Conservation (phyloP, 2,113 vertebrate genomes). For the Gymnarchus niloticus region DNA sequence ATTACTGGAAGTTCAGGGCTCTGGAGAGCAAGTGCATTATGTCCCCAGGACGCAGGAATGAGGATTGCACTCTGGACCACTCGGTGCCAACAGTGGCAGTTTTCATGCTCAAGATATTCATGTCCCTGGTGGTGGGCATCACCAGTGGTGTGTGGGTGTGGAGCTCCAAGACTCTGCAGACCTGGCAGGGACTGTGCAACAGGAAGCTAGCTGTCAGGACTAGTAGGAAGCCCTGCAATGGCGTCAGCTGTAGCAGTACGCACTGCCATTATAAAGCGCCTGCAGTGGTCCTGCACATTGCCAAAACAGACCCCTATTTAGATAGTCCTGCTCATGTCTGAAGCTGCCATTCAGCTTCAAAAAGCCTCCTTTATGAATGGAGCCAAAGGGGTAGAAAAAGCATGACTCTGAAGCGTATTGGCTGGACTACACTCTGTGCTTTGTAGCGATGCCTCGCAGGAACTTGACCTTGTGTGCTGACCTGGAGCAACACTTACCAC, state of each 20-base stretch:
- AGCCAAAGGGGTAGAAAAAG: neutral
- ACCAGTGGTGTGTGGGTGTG: slow-evolving; percentile 85
- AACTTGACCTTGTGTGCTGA: neutral
- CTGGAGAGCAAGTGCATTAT: slow-evolving; percentile 60
- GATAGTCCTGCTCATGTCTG: slow-evolving; percentile 76
- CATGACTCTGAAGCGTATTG: slow-evolving; percentile 6
- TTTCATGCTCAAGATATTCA: slow-evolving; percentile 85
- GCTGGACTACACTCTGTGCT: slow-evolving; percentile 18
- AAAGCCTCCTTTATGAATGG: neutral
- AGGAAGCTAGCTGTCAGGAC: slow-evolving; percentile 66
- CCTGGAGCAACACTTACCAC: neutral
- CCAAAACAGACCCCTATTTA: slow-evolving; percentile 71
- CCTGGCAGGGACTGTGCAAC: slow-evolving; percentile 78
- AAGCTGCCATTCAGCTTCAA: slow-evolving; percentile 11
- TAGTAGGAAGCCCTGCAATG: slow-evolving; percentile 66
- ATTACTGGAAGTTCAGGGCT: slow-evolving; percentile 71
- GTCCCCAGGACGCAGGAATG: slow-evolving; percentile 53
- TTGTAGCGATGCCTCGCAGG: slow-evolving; percentile 24
- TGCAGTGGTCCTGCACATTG: slow-evolving; percentile 68
- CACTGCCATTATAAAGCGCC: slow-evolving; percentile 77
- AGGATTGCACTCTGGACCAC: slow-evolving; percentile 69
- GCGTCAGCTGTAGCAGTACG: slow-evolving; percentile 59
- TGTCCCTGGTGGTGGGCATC: slow-evolving; percentile 84
- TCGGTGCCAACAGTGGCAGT: slow-evolving; percentile 77
- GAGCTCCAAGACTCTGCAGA: slow-evolving; percentile 86